phyloP scores from a whole-genome alignment of 2,797 vertebrate genomes.

The Cottoperca gobio region DNA sequence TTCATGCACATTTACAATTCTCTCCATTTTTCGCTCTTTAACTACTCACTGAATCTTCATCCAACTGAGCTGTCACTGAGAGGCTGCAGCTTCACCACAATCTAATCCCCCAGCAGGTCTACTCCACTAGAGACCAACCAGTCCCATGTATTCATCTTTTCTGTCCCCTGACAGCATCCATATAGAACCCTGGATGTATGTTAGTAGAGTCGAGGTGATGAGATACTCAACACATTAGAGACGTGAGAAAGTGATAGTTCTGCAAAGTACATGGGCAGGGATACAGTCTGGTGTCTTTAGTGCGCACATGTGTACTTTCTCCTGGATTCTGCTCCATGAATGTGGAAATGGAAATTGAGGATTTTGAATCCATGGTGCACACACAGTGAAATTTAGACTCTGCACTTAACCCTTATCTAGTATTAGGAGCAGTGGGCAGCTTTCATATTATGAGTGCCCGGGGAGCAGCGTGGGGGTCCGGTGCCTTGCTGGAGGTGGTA shows the following conservation, averaged over 20 bases:
- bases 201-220: not conserved
- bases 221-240: slow-evolving; percentile 12
- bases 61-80: slow-evolving; percentile 31
- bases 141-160: slow-evolving; percentile 38
- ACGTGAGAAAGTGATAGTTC: not conserved
- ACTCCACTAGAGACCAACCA: slow-evolving; percentile 27
- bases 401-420: too few species aligned
- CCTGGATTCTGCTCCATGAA: not conserved
- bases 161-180: slow-evolving; percentile 30
- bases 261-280: slow-evolving; percentile 4
- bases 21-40: slow-evolving; percentile 9
- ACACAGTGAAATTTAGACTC: too few species aligned
- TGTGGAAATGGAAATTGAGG: too few species aligned
- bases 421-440: too few species aligned
- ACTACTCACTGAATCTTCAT: not conserved
- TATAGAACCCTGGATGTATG: slow-evolving; percentile 14
- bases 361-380: too few species aligned
- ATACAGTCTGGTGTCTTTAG: not conserved
- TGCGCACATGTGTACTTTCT: slow-evolving; percentile 2
- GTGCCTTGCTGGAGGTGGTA: too few species aligned
- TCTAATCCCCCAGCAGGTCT: slow-evolving; percentile 36
- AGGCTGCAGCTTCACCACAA: slow-evolving; percentile 31
- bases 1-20: slow-evolving; percentile 29
- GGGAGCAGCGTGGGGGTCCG: too few species aligned
- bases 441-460: too few species aligned